These are phyloP conservation scores for Todiramphus saurophagus DNA, from an alignment of 2,113 vertebrate species.

Conservation along the genomic window DNA sequence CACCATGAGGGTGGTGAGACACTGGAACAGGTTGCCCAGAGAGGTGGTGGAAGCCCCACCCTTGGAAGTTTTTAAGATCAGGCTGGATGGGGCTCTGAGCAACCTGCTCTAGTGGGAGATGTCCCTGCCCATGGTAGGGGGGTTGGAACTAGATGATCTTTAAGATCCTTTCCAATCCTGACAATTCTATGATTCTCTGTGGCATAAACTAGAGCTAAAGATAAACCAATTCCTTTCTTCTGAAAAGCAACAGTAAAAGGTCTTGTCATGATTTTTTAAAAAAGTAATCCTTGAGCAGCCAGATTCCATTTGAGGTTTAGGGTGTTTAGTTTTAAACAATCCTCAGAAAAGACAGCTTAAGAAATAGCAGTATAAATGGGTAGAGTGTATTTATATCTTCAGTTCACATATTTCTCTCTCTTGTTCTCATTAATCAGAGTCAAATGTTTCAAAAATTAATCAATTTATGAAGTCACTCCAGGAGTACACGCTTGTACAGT, in stretches of 20 bases:
- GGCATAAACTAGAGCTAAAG: not conserved
- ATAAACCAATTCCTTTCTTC: not conserved
- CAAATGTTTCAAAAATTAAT: slow-evolving; percentile 21
- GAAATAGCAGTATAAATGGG: not conserved
- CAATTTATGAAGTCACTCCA: not conserved
- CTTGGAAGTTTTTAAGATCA: no score
- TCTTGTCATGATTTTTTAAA: not conserved
- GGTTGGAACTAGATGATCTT: no score
- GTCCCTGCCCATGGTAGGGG: no score
- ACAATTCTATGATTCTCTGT: no score
- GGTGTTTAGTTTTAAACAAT: not conserved
- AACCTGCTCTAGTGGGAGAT: no score
- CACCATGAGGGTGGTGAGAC: no score
- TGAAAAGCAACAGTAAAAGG: not conserved
- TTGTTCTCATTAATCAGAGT: slow-evolving; percentile 25
- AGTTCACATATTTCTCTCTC: not conserved
- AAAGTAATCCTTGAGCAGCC: not conserved
- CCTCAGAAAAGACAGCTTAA: not conserved
- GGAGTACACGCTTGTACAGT: not conserved
- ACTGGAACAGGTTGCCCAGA: no score
- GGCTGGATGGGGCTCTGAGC: no score
- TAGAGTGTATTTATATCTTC: not conserved
- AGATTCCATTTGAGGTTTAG: not conserved
- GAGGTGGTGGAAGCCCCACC: no score
- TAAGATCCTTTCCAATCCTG: no score